Evolutionary conservation across 2,113 vertebrate species (phyloP), one percentile per base, ranked within the genome.

Genomic region (Callipepla californica): DNA sequence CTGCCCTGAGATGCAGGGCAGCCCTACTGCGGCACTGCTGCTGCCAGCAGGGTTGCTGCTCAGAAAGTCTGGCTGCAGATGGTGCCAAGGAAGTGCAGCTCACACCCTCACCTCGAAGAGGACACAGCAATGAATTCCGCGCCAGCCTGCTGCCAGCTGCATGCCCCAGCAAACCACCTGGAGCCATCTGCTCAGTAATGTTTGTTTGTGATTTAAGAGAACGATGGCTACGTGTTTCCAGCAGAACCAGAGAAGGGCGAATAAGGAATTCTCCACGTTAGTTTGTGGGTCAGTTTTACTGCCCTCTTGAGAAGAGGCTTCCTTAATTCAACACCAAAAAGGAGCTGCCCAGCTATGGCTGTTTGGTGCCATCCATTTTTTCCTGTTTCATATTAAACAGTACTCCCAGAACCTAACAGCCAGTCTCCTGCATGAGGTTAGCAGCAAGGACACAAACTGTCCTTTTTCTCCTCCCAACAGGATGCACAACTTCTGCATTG

Each of bases 11-110:
- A 4, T 47, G 51, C 53, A 26, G 13, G 36, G 53, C 48, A 80
- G 36, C 20, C 19, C 25, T 2, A 36, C 20, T 0, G 0, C 1
- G 21, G 45, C 22, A 26, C 40, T 0, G 51, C 32, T 0, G 0
- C 16, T 1, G 1, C 73, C 15, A 26, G 47, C 51, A 72, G 34
- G 38, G 63, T 0, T 14, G 61, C 67, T 94, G 69, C 65, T 66
- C 32, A 44, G 48, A 36, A 79, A 76, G 48, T 4, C 44, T 48
- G 79, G n/a, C 83, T 58, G 66, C 34, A 25, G 65, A 38, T 0
- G 1, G 28, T 22, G 72, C 83, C 65, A 61, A 58, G 26, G 32
- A 55, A 74, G 38, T 34, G 26, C 66, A 50, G 57, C 30, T 87
- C 66, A 44, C 23, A 63, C 17, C 48, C 77, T 68, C 1, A 2